Conservation (phyloP, 2,113 vertebrate genomes). For the Falco punctatus region DNA sequence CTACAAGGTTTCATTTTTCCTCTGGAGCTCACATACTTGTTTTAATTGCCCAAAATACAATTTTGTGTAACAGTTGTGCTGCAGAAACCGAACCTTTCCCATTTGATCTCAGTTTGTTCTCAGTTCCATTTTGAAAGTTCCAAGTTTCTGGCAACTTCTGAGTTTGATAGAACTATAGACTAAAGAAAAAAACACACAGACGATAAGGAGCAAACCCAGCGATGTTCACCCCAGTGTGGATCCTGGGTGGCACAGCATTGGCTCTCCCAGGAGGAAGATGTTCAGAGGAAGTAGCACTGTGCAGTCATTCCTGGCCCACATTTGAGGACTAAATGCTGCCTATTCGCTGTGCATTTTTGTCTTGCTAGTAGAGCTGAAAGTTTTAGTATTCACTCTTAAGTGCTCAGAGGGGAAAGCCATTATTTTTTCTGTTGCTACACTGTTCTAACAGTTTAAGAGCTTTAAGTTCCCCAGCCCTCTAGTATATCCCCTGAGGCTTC, state of each 20-base stretch:
- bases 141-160: not conserved
- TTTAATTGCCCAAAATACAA: not conserved
- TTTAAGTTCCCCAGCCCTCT: not conserved
- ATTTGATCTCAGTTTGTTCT: not conserved
- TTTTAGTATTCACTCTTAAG: not conserved
- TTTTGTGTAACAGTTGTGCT: not conserved
- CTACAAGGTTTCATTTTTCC: not conserved
- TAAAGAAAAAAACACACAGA: not conserved
- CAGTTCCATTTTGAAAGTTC: not conserved
- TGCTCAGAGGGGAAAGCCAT: not conserved
- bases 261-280: not conserved
- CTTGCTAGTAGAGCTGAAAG: not conserved
- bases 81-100: fast-evolving
- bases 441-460: not conserved
- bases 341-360: not conserved
- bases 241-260: fast-evolving
- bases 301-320: fast-evolving
- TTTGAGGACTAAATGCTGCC: not conserved
- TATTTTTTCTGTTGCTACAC: not conserved
- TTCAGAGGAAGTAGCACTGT: not conserved
- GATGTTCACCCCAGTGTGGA: not conserved
- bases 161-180: not conserved
- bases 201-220: not conserved
- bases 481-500: not conserved
- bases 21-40: not conserved